Evolutionary conservation across 2,888 invertebrate genomes (phyloP).

Genomic region (Melanargia galathea): DNA sequence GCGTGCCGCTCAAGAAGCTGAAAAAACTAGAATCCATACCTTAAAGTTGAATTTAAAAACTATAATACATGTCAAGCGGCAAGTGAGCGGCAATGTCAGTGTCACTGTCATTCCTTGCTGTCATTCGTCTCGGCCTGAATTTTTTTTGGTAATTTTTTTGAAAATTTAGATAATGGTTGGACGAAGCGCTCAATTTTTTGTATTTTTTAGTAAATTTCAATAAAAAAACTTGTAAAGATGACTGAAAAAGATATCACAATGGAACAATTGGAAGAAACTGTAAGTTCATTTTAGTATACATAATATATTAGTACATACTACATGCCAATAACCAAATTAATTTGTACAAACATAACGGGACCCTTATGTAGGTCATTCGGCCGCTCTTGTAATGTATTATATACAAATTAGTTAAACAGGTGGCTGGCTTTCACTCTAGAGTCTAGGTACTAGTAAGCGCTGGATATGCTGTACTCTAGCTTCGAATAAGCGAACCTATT

Average conservation of each 20-base stretch:
- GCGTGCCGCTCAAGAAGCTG: too few relatives aligned
- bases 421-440: too few relatives aligned
- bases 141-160: too few relatives aligned
- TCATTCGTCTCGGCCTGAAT: too few relatives aligned
- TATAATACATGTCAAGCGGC: constrained; percentile 40
- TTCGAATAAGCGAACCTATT: background rate
- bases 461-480: background rate
- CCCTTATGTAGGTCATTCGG: constrained; percentile 44
- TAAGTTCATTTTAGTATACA: constrained; percentile 50
- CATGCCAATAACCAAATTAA: too few relatives aligned
- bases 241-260: constrained; percentile 70
- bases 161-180: constrained; percentile 63
- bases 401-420: constrained; percentile 5
- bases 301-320: too few relatives aligned
- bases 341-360: constrained; percentile 30
- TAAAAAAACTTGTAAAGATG: constrained; percentile 57
- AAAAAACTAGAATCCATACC: background rate
- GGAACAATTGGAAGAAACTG: constrained; percentile 73
- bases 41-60: too few relatives aligned
- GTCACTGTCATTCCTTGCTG: constrained; percentile 12
- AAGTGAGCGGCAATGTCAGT: background rate
- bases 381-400: constrained; percentile 40
- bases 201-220: constrained; percentile 47
- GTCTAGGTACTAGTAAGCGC: background rate
- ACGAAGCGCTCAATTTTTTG: constrained; percentile 37